These are phyloP conservation scores for Limanda limanda DNA, from an alignment of 2,113 vertebrate genomes.

Conservation along the genomic window DNA sequence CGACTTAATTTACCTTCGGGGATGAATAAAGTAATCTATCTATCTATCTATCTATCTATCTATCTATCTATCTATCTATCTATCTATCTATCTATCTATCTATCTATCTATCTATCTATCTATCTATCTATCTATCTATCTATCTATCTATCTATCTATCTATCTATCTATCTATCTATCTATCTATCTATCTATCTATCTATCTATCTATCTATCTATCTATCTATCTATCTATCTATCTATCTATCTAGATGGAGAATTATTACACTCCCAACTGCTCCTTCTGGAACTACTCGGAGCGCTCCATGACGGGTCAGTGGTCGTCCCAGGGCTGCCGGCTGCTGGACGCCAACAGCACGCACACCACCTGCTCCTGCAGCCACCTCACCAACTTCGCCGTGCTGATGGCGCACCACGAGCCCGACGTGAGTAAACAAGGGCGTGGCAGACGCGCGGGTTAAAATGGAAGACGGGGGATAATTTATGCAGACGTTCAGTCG, in stretches of 20 bases:
- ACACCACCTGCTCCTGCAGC: slow-evolving; percentile 95
- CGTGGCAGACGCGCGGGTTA: slow-evolving; percentile 31
- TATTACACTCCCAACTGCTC: slow-evolving; percentile 95
- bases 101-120: too few relatives aligned
- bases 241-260: slow-evolving; percentile 92
- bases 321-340: slow-evolving; percentile 93
- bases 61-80: too few relatives aligned
- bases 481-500: slow-evolving; percentile 63
- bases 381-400: slow-evolving; percentile 97
- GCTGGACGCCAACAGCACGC: slow-evolving; percentile 90
- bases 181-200: too few relatives aligned
- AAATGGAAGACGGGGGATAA: slow-evolving; percentile 47
- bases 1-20: too few relatives aligned
- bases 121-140: too few relatives aligned
- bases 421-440: slow-evolving; percentile 81
- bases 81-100: too few relatives aligned
- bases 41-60: too few relatives aligned
- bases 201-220: too few relatives aligned
- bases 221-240: too few relatives aligned
- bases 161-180: too few relatives aligned
- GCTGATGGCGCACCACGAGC: slow-evolving; percentile 91
- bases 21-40: too few relatives aligned
- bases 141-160: too few relatives aligned
- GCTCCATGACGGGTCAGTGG: slow-evolving; percentile 94
- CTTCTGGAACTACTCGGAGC: slow-evolving; percentile 97